Conservation (phyloP, 2,797 vertebrate species). For the Ambastaia sidthimunki region DNA sequence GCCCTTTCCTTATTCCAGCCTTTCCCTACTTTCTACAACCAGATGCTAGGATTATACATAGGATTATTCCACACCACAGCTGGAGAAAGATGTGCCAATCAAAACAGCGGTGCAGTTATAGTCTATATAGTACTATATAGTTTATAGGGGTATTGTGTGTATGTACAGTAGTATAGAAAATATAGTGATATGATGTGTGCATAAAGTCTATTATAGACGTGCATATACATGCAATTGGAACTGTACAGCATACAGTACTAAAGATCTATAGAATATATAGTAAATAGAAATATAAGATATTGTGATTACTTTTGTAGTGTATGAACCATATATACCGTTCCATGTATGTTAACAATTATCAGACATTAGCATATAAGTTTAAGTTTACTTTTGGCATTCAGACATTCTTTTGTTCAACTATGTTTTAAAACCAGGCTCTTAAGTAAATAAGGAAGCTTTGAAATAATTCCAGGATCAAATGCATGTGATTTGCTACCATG, state of each 20-base stretch:
- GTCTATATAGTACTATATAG: not conserved
- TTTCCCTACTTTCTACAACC: not conserved
- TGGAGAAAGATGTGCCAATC: not conserved
- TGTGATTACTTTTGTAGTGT: not conserved
- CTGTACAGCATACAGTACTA: too few relatives aligned
- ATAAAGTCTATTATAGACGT: too few relatives aligned
- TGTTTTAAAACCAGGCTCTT: not conserved
- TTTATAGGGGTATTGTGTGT: not conserved
- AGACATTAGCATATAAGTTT: not conserved
- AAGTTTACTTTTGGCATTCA: too few relatives aligned
- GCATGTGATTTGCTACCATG: not conserved
- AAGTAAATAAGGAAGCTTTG: not conserved
- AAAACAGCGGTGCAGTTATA: not conserved
- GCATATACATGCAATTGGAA: too few relatives aligned
- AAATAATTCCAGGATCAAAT: not conserved
- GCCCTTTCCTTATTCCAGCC: not conserved
- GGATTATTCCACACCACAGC: not conserved
- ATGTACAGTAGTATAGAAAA: too few relatives aligned
- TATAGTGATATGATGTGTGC: too few relatives aligned
- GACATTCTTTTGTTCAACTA: not conserved
- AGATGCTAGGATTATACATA: not conserved
- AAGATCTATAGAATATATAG: too few relatives aligned
- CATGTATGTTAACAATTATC: too few relatives aligned
- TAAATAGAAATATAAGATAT: too few relatives aligned
- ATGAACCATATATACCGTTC: not conserved